Percentiles rank a stretch among this genome's conserved stretches.
Conservation (phyloP, 2,888 invertebrate genomes). For the Shargacucullia verbasci region DNA sequence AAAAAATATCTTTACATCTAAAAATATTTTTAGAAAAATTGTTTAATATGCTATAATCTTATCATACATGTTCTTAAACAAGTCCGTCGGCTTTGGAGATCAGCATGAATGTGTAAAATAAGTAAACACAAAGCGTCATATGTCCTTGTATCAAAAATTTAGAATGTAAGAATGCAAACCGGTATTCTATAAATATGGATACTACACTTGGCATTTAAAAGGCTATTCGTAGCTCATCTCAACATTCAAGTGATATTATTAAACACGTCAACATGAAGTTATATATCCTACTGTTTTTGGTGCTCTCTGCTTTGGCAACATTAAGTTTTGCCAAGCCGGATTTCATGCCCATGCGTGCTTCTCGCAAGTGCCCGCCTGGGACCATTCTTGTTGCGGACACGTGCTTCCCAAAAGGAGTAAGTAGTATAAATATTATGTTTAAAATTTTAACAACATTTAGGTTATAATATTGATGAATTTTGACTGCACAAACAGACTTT, state of each 20-base stretch:
- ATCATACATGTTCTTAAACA: too few species aligned
- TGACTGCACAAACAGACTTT: too few species aligned
- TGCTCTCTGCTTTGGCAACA: constrained; percentile 17
- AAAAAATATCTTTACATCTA: too few species aligned
- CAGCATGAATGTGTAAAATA: constrained; percentile 3
- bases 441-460: too few species aligned
- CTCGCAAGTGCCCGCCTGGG: constrained; percentile 24
- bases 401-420: constrained; percentile 40
- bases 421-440: constrained; percentile 3
- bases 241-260: constrained; percentile 26
- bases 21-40: too few species aligned
- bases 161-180: constrained; percentile 14
- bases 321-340: constrained; percentile 11
- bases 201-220: constrained; percentile 22
- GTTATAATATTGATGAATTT: too few species aligned
- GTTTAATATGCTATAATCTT: too few species aligned
- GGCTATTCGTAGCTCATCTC: constrained; percentile 6
- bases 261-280: constrained; percentile 35
- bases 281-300: constrained; percentile 33
- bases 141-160: constrained; percentile 21
- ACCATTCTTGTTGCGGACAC: constrained; percentile 13
- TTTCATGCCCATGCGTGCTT: constrained; percentile 4
- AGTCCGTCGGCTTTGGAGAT: too few species aligned
- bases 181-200: constrained; percentile 23
- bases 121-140: constrained; percentile 11